Evolutionary conservation across 2,888 invertebrate genomes (phyloP).

Genomic region (Poecilobothrus nobilitatus): DNA sequence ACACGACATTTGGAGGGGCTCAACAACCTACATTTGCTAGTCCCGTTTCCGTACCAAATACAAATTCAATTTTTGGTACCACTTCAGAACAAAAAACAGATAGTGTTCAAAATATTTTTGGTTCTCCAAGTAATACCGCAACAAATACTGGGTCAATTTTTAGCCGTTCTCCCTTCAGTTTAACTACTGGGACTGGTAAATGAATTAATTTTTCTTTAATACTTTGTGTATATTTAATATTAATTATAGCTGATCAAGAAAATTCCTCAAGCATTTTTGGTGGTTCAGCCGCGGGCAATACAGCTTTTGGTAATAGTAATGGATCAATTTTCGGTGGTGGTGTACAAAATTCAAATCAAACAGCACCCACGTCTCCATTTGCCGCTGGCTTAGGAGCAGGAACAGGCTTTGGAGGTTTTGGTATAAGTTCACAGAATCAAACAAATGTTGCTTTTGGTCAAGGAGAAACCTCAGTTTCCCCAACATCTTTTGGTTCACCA

Average conservation of each 20-base stretch:
- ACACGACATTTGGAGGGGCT: background rate
- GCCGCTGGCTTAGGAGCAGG: conserved; percentile 15
- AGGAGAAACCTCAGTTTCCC: conserved; percentile 32
- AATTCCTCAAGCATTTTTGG: conserved; percentile 20
- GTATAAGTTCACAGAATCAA: conserved; percentile 7
- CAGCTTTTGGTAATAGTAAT: conserved; percentile 26
- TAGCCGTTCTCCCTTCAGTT: conserved; percentile 10
- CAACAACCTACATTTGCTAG: background rate
- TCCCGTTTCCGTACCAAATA: background rate
- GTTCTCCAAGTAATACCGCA: background rate
- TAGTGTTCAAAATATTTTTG: conserved; percentile 8
- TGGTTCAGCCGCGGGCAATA: conserved; percentile 21
- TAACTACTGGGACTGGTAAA: background rate
- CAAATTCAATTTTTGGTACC: too few species aligned
- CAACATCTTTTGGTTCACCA: conserved; percentile 37
- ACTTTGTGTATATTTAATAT: background rate
- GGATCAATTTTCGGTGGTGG: conserved; percentile 18
- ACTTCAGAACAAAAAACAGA: conserved; percentile 4
- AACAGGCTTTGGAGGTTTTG: conserved; percentile 15
- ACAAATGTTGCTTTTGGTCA: conserved; percentile 28
- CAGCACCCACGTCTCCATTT: conserved; percentile 24
- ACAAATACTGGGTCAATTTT: conserved; percentile 10
- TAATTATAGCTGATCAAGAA: background rate
- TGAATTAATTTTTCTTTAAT: background rate
- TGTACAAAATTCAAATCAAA: background rate